Conservation (phyloP, 2,888 invertebrate genomes). For the Eilema sororculum region DNA sequence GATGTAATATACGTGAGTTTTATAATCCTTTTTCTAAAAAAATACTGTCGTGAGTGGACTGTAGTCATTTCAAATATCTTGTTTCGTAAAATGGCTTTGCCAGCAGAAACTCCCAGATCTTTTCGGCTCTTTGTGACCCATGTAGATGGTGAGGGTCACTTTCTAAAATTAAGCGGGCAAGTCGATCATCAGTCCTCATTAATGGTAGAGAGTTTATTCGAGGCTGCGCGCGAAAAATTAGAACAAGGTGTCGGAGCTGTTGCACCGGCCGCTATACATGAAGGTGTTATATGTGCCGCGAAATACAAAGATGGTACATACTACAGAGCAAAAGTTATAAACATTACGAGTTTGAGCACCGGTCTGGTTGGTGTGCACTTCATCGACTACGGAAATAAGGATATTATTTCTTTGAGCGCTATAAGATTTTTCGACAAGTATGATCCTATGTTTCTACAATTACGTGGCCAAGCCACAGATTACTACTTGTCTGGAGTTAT, state of each 20-base stretch:
- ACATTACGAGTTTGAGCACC: constrained; percentile 75
- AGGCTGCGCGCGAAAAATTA: constrained; percentile 72
- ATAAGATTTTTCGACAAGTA: constrained; percentile 87
- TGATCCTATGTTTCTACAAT: constrained; percentile 78
- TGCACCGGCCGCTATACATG: constrained; percentile 80
- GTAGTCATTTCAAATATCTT: constrained; percentile 34
- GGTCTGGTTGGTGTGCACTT: constrained; percentile 89
- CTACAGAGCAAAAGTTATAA: constrained; percentile 88
- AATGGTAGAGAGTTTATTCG: constrained; percentile 85
- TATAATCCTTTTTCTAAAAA: constrained; percentile 45
- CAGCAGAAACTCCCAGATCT: constrained; percentile 68
- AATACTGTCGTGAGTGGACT: constrained; percentile 68
- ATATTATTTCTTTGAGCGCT: constrained; percentile 86
- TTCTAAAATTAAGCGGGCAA: constrained; percentile 92
- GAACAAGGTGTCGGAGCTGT: constrained; percentile 81
- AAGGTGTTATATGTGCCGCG: constrained; percentile 88
- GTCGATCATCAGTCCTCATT: constrained; percentile 86
- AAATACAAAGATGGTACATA: constrained; percentile 89
- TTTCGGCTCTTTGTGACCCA: constrained; percentile 88
- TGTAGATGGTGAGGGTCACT: constrained; percentile 90
- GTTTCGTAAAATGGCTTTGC: constrained; percentile 69
- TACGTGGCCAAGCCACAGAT: constrained; percentile 87
- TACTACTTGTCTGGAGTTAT: constrained; percentile 88
- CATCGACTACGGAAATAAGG: constrained; percentile 90
- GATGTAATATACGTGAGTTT: constrained; percentile 51